Base-by-base conservation (phyloP, 2,113 vertebrate genomes). In the Oreochromis aureus region DNA sequence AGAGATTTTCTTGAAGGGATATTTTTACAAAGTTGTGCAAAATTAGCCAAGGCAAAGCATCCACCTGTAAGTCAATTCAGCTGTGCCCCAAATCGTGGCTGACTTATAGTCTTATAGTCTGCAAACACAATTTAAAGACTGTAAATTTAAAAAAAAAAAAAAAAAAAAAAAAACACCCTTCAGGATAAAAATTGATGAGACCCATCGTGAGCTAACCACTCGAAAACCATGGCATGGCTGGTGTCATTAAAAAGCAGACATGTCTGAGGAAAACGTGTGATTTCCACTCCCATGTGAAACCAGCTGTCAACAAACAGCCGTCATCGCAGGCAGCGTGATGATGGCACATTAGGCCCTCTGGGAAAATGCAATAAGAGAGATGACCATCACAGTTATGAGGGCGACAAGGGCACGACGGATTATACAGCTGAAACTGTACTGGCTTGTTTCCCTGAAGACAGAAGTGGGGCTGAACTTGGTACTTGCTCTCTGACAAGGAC, bases 401-500 rank as follows among this genome's bases (percentile, higher is more conserved):
- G 30, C 2, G 41, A 83, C 69, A 78, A 83, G 84, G 84, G n/a
- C 69, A 13, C 1, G 4, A 55, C 10, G 27, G 61, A 44, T 82
- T 55, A 59, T 39, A 54, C 59, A 73, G 66, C 19, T 22, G n/a
- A 46, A 27, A 61, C 15, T 24, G 27, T 5, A 46, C 58, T 22
- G 36, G 83, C 44, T 83, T 9, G 63, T 71, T 86, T 85, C 91
- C 90, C 85, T n/a, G 18, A 87, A 91, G 94, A 88, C 66, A 30
- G 36, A 48, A 83, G 87, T 80, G 85, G 1, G 2, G 56, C 36
- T 91, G 89, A 88, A 85, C 84, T 85, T 63, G 34, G 61, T 66
- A 44, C 78, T 91, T 27, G 54, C 73, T 83, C 69, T 71, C 34
- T 90, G 92, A 91, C 87, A 90, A 89, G 83, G 83, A 85, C 86